Evolutionary conservation across 2,888 invertebrate species (phyloP), one percentile per base, ranked within the genome.

Genomic region (Drosophila suboccidentalis): DNA sequence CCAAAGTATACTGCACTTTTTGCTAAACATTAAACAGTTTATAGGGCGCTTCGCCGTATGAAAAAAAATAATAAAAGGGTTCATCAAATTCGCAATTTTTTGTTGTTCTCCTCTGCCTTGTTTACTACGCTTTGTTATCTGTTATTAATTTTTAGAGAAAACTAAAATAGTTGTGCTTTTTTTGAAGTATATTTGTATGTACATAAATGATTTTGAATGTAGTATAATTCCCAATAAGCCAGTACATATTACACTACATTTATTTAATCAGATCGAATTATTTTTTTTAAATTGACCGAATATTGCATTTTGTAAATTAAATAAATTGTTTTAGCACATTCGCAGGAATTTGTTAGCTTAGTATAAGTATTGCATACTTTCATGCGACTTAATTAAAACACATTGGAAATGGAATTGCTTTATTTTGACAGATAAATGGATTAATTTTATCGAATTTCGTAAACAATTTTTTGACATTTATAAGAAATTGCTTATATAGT

Each of bases 291-390:
- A 8, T 19, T 6, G 1, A 0, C 5, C 34, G 5, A 3, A 49
- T 19, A 34, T 34, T 13, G 9, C 34, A 19, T 17, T 17, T 4
- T 3, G 19, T 17, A 49, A 34, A 34, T 34, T 1, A 3, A 34
- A 17, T 9, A 15, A 13, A 19, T 32, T 11, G 19, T 6, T 4
- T 11, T n/a, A n/a, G 54, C 41, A 49, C 39, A 15, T 19, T 19
- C 0, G 0, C 17, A 39, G 3, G 4, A 8, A 17, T 26, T n/a
- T 4, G 5, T 19, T 0, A 11, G 8, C 5, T 49, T 29, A 32
- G 13, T 13, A 10, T 19, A 9, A 17, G 4, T 13, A 46, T 60
- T 60, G 71, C 71, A 71, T 71, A 71, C 71, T 71, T 71, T 71
- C 44, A 55, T 47, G 66, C 51, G 54, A 55, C 9, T 10, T 4